A percentile compares a stretch with the other conserved stretches of the same genome.
Evolutionary conservation across 2,113 vertebrate genomes (phyloP).

Genomic region (Siniperca chuatsi): DNA sequence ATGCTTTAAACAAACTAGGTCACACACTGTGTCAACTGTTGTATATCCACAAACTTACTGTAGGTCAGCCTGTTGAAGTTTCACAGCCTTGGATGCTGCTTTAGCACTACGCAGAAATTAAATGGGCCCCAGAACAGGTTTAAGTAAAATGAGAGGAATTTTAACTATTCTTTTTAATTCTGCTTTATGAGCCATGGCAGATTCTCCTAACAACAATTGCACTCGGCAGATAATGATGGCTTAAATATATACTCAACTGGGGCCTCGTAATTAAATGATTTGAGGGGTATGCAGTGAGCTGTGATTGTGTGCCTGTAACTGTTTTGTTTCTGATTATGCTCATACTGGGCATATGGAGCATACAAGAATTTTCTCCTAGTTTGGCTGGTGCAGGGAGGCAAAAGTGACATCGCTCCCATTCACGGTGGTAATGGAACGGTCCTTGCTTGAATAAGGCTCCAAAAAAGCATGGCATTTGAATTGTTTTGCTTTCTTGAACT

Average conservation of each 20-base stretch:
- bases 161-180: slow-evolving; percentile 61
- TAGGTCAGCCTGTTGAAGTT: neutral
- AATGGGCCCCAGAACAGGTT: slow-evolving; percentile 15
- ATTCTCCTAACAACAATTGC: slow-evolving; percentile 67
- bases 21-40: neutral
- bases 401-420: slow-evolving; percentile 54
- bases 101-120: neutral
- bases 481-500: slow-evolving; percentile 75
- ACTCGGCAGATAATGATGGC: slow-evolving; percentile 78
- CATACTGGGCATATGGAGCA: slow-evolving; percentile 70
- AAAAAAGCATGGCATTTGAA: slow-evolving; percentile 67
- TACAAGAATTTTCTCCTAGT: slow-evolving; percentile 44
- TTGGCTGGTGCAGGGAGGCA: slow-evolving; percentile 51
- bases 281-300: slow-evolving; percentile 75
- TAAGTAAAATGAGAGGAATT: slow-evolving; percentile 41
- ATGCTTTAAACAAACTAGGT: no score
- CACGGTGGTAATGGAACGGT: slow-evolving; percentile 46
- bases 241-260: slow-evolving; percentile 79
- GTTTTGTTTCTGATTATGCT: slow-evolving; percentile 80
- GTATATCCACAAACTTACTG: no score
- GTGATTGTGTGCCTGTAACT: slow-evolving; percentile 79
- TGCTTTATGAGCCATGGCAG: slow-evolving; percentile 56
- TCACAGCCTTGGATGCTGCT: neutral
- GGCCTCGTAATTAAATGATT: slow-evolving; percentile 82
- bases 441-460: slow-evolving; percentile 57